Base-by-base conservation (phyloP, 2,888 invertebrate species). In the Craniophora ligustri region DNA sequence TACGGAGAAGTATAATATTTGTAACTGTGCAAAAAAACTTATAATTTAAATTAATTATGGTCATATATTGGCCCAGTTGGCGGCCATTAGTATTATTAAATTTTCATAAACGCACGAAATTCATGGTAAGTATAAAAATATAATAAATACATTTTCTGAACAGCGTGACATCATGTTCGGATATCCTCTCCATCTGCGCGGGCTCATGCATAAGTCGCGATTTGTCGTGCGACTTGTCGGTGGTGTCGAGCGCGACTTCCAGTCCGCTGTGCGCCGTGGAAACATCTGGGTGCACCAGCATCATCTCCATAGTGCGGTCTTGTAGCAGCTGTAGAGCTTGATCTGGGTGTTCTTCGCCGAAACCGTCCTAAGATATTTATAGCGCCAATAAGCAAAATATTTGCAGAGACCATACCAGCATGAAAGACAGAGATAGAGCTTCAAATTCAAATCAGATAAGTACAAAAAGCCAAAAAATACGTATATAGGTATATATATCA, bases 341-440 rank as follows among this genome's bases (percentile, higher is more conserved):
- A 0, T 88, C 84, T 0, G 79, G 82, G 19, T 86, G 77, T 51
- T 89, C 85, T 67, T 92, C 92, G 1, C 92, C 92, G 53, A 92
- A 92, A 0, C 87, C 87, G 28, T 92, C 92, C 92, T 92, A 10
- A 26, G 13, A 26, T 26, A 30, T 28, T 48, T 5, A 21, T 3
- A 21, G 8, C n/a, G 3, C n/a, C 2, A n/a, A 26, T 26, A 23
- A n/a, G 3, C 3, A 2, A 21, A 21, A 21, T 19, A 19, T 19
- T 19, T 19, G 19, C 19, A 6, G 5, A 4, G 19, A 19, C 19
- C n/a, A n/a, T n/a, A n/a, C n/a, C n/a, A n/a, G n/a, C n/a, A n/a
- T n/a, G n/a, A n/a, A n/a, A n/a, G n/a, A n/a, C n/a, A n/a, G n/a
- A n/a, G n/a, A n/a, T n/a, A n/a, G n/a, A n/a, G n/a, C n/a, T n/a